Evolutionary conservation across 2,113 vertebrate genomes (phyloP).

Genomic region (Paramormyrops kingsleyae): DNA sequence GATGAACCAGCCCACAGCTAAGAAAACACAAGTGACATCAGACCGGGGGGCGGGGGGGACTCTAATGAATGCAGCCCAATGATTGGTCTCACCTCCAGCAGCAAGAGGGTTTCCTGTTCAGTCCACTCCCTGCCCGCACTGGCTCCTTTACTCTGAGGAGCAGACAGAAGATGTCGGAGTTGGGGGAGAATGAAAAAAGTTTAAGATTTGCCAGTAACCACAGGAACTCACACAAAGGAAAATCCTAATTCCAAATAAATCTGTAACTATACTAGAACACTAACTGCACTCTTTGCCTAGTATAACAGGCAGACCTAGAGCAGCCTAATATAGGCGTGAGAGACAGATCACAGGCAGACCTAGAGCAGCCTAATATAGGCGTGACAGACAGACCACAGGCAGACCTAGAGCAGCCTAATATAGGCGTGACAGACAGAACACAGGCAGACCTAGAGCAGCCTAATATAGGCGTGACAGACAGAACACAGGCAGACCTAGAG

Average conservation of each 20-base stretch:
- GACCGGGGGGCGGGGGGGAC: background rate
- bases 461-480: too few relatives aligned
- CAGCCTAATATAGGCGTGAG: background rate
- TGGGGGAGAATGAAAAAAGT: background rate
- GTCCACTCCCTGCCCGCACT: conserved; percentile 93
- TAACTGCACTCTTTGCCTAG: background rate
- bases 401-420: background rate
- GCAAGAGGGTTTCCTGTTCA: conserved; percentile 88
- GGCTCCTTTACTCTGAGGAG: conserved; percentile 80
- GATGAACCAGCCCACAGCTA: background rate
- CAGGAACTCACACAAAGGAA: background rate
- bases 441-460: background rate
- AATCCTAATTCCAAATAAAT: background rate
- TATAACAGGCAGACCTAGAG: background rate
- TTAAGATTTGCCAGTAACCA: background rate
- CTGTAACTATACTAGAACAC: background rate
- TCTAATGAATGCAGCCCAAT: background rate
- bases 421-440: too few relatives aligned
- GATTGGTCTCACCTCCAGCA: conserved; percentile 73
- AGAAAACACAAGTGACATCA: background rate
- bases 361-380: background rate
- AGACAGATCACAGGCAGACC: too few relatives aligned
- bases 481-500: background rate
- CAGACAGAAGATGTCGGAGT: background rate
- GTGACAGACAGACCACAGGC: too few relatives aligned